Percentiles rank a stretch among this genome's conserved stretches.
These are phyloP conservation scores for Damaliscus lunatus DNA, from an alignment of 2,113 vertebrate genomes.

Conservation along the genomic window DNA sequence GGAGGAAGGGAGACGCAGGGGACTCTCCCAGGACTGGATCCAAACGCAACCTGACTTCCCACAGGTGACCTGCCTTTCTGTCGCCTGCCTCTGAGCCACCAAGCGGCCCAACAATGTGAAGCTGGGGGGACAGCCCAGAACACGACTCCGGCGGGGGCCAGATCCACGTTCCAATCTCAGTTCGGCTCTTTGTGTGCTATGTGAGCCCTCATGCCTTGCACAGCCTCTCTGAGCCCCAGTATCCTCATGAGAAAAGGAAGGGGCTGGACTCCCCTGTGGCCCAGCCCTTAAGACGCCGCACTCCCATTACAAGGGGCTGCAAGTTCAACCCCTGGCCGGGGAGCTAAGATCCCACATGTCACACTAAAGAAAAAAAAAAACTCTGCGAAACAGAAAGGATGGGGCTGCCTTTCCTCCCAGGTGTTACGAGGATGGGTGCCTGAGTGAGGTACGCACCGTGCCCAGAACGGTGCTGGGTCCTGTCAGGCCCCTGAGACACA, in stretches of 20 bases:
- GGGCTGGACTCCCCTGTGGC: neutral
- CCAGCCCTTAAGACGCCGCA: neutral
- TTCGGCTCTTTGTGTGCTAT: accelerated
- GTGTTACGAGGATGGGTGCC: accelerated
- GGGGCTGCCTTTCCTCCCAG: neutral
- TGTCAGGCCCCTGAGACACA: neutral
- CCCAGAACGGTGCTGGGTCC: neutral
- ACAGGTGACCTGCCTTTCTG: accelerated
- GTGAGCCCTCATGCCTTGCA: accelerated
- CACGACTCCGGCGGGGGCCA: neutral
- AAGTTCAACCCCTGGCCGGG: accelerated
- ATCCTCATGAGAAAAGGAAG: neutral
- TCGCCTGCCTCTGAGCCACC: accelerated
- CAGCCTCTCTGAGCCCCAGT: neutral
- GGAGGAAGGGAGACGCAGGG: neutral
- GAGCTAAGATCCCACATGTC: neutral
- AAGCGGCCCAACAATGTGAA: accelerated
- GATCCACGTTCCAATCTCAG: neutral
- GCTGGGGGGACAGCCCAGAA: accelerated
- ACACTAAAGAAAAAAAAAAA: neutral
- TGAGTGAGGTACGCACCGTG: neutral
- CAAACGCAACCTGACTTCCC: accelerated
- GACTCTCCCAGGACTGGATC: neutral
- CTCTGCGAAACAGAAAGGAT: neutral
- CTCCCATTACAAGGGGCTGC: neutral